These are phyloP conservation scores for Lottia scabra DNA, from an alignment of 2,888 invertebrate genomes.

Conservation along the genomic window DNA sequence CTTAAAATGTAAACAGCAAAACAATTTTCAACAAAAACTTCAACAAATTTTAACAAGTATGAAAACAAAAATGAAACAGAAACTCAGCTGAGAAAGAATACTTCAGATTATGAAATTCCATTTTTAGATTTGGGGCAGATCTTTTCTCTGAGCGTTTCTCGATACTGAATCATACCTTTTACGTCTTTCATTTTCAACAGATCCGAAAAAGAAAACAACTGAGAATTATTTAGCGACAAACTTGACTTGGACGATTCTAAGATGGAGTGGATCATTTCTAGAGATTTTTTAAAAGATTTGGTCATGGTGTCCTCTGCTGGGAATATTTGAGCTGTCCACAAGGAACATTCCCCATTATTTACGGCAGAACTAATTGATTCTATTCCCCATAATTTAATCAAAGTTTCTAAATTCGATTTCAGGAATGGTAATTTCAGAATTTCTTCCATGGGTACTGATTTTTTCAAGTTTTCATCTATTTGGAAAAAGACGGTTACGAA, in stretches of 20 bases:
- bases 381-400: slow-evolving; percentile 17
- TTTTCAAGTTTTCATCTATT: slow-evolving; percentile 64
- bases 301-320: slow-evolving; percentile 51
- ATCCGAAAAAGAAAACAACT: slow-evolving; percentile 48
- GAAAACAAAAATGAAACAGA: too few relatives aligned
- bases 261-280: slow-evolving; percentile 33
- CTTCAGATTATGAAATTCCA: too few relatives aligned
- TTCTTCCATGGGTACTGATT: slow-evolving; percentile 31
- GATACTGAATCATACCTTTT: slow-evolving; percentile 48
- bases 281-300: slow-evolving; percentile 46
- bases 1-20: too few relatives aligned
- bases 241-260: neutral
- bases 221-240: neutral
- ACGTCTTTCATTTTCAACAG: slow-evolving; percentile 51
- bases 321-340: slow-evolving; percentile 61
- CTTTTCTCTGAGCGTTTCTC: slow-evolving; percentile 27
- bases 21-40: too few relatives aligned
- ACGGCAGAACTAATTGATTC: slow-evolving; percentile 2
- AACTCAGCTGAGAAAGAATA: too few relatives aligned
- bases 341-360: slow-evolving; percentile 24
- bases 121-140: too few relatives aligned
- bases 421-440: slow-evolving; percentile 43
- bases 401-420: slow-evolving; percentile 36
- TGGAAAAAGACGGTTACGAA: slow-evolving; percentile 63
- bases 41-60: too few relatives aligned